Evolutionary conservation across 2,888 invertebrate genomes (phyloP), one percentile per base, ranked within the genome.

Genomic region (Lysandra coridon): DNA sequence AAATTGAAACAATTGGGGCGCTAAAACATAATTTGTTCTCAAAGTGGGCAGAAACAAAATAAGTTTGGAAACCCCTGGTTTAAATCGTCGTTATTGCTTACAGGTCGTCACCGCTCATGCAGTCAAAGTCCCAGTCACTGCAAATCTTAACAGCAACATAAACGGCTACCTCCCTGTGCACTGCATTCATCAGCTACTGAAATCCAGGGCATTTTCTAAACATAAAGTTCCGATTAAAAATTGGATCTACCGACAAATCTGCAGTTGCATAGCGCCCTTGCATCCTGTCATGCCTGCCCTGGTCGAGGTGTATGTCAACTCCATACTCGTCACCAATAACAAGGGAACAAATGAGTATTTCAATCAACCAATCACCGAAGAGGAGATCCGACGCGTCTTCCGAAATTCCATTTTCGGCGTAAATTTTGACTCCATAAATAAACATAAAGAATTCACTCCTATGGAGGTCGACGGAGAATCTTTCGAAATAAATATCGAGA

Each of bases 171-270:
- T 99, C 79, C 99, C 99, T 0, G 98, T 99, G 23, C 99, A 99
- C 90, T 99, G 99, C 88, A 98, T 99, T 84, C 98, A 99, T 87
- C 99, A 99, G 88, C 93, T 99, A 74, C 93, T 99, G 17, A 99
- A 99, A 89, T 98, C 98, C 6, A 95, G 99, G 82, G 98, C 98
- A 0, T 99, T 99, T 89, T 98, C 98, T 0, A 99, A 99, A 89
- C 98, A 99, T 88, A 98, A 98, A 90, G 99, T 99, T 1, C 98
- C 98, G 0, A 99, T 99, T 6, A 99, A 98, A 92, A 98, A 97
- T 85, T 99, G 99, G 99, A 99, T 99, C 83, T 99, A 98, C 86
- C 96, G 96, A 83, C 99, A 99, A 93, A 97, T 99, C 80, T 98
- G 98, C 86, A 96, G 96, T 83, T 97, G 98, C 83, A 96, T 96